Conservation (phyloP, 2,888 invertebrate species). For the Eupithecia tripunctaria region DNA sequence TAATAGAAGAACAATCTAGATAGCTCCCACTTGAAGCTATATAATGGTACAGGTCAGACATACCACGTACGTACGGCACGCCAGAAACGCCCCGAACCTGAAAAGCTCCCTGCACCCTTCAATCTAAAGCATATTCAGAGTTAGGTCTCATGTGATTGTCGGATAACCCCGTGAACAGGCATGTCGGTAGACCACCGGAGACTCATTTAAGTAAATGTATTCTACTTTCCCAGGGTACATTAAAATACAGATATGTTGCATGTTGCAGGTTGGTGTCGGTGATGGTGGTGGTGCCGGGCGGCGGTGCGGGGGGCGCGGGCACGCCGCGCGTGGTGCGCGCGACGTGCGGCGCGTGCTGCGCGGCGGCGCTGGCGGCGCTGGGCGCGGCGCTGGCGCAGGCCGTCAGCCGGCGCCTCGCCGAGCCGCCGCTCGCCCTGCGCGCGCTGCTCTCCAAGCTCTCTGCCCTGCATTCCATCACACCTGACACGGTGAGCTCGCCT, state of each 20-base stretch:
- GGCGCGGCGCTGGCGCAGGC: constrained; percentile 19
- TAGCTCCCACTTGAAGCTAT: background rate
- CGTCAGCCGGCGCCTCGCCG: constrained; percentile 44
- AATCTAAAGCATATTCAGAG: too few relatives aligned
- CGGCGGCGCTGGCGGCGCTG: constrained; percentile 32
- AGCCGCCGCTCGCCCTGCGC: constrained; percentile 46
- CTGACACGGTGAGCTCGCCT: constrained; percentile 45
- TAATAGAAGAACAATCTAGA: too few relatives aligned
- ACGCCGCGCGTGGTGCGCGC: constrained; percentile 29
- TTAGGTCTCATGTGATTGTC: too few relatives aligned
- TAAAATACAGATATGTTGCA: background rate
- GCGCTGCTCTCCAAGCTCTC: constrained; percentile 25
- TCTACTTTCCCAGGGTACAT: too few relatives aligned
- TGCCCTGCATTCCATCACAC: constrained; percentile 41
- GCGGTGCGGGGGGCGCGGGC: constrained; percentile 7
- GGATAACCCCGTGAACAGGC: too few relatives aligned
- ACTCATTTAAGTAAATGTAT: too few relatives aligned
- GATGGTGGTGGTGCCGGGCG: constrained; percentile 57
- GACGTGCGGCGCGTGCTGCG: constrained; percentile 11
- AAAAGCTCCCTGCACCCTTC: too few relatives aligned
- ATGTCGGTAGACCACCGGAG: too few relatives aligned
- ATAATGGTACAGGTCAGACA: background rate
- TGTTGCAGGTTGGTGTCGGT: constrained; percentile 63
- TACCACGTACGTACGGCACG: too few relatives aligned
- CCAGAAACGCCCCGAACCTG: too few relatives aligned